Conservation (phyloP, 2,888 invertebrate genomes). For the Pycnomerus fuliginosus region DNA sequence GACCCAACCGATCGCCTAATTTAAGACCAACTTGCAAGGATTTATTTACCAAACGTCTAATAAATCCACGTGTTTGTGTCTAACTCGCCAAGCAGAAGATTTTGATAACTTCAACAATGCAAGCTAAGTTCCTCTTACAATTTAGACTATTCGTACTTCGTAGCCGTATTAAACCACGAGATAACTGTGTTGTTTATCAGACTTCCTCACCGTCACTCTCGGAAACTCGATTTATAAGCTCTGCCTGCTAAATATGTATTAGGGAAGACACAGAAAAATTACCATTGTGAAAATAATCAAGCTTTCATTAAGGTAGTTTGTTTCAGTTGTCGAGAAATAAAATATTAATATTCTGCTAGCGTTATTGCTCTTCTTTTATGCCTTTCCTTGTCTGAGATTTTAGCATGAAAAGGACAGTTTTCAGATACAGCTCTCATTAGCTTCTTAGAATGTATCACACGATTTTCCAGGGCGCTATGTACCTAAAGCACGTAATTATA, state of each 20-base stretch:
- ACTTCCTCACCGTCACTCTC: slow-evolving; percentile 9
- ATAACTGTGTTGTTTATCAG: slow-evolving; percentile 14
- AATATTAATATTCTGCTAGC: neutral
- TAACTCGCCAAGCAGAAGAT: neutral
- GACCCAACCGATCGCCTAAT: slow-evolving; percentile 5
- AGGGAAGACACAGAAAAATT: slow-evolving; percentile 14
- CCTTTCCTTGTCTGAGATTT: neutral
- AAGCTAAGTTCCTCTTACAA: neutral
- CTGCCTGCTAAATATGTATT: slow-evolving; percentile 20
- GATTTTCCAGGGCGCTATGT: too few species aligned
- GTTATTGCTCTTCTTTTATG: slow-evolving; percentile 1
- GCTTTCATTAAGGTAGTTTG: slow-evolving; percentile 17
- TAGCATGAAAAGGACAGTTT: too few species aligned
- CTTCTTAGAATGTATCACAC: too few species aligned
- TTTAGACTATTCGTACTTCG: slow-evolving; percentile 1
- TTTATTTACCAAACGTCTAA: slow-evolving; percentile 1
- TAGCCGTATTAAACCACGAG: slow-evolving; percentile 5
- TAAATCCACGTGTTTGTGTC: neutral
- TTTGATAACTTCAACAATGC: neutral
- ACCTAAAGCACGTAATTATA: too few species aligned
- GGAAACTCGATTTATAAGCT: slow-evolving; percentile 13
- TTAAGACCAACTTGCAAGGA: slow-evolving; percentile 4
- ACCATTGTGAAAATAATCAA: slow-evolving; percentile 22
- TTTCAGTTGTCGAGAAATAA: slow-evolving; percentile 4
- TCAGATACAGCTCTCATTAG: too few species aligned